Percentiles rank a stretch among this genome's conserved stretches.
Conservation (phyloP, 1,140 invertebrate species). For the Stenopsyche tienmushanensis region DNA sequence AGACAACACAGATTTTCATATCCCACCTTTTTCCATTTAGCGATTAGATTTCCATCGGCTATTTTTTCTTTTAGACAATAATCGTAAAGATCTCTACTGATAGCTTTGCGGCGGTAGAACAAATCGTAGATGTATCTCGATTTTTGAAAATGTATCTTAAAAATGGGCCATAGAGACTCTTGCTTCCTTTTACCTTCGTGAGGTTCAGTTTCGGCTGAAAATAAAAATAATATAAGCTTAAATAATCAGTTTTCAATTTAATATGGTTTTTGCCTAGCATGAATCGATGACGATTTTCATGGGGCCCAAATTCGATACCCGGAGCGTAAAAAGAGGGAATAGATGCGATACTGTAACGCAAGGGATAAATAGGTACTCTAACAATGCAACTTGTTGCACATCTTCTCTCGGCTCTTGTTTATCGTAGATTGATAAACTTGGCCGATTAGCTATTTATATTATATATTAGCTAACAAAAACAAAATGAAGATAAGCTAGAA, state of each 20-base stretch:
- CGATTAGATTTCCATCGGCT: constrained; percentile 96
- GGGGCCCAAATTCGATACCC: too few relatives aligned
- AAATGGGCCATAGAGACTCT: constrained; percentile 98
- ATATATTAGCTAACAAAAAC: too few relatives aligned
- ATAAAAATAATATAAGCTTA: constrained; percentile 34
- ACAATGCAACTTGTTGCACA: too few relatives aligned
- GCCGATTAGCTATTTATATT: too few relatives aligned
- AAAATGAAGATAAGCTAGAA: too few relatives aligned
- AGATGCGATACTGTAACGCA: too few relatives aligned
- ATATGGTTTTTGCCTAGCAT: too few relatives aligned
- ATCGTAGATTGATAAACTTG: too few relatives aligned
- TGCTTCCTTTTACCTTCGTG: constrained; percentile 99
- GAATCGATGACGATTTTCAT: too few relatives aligned
- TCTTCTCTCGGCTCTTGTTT: too few relatives aligned
- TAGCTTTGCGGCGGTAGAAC: constrained; percentile 94
- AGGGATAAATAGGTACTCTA: too few relatives aligned
- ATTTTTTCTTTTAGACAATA: constrained; percentile 97
- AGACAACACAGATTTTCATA: constrained; percentile 99
- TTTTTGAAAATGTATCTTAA: constrained; percentile 98
- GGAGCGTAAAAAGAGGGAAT: too few relatives aligned
- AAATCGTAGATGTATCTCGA: constrained; percentile 97
- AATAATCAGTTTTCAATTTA: constrained; percentile 8
- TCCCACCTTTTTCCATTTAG: constrained; percentile 99
- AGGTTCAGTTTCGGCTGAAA: constrained; percentile 91
- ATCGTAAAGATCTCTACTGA: constrained; percentile 95